Percentiles rank a stretch among this genome's conserved stretches.
phyloP scores from a whole-genome alignment of 2,888 invertebrate genomes.

The Drosophila flavopinicola region DNA sequence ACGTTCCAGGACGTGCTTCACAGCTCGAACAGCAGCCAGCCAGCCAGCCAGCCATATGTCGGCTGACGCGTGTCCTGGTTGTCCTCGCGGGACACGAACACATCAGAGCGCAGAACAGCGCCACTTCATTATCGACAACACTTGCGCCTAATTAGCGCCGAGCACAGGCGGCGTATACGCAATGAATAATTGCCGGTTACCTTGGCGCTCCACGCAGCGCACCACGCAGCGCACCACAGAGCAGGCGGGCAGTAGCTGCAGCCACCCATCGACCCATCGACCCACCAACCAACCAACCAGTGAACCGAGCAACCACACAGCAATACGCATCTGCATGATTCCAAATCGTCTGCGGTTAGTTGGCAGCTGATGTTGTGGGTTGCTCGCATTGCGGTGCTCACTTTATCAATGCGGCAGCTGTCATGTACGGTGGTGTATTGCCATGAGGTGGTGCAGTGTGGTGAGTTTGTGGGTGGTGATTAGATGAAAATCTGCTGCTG shows the following conservation, averaged over 20 bases:
- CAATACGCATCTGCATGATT: constrained; percentile 43
- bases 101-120: constrained; percentile 36
- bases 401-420: constrained; percentile 21
- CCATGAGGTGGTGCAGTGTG: too few relatives aligned
- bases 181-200: constrained; percentile 61
- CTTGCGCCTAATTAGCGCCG: constrained; percentile 67
- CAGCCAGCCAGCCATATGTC: constrained; percentile 42
- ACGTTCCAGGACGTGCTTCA: constrained; percentile 71
- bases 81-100: constrained; percentile 4
- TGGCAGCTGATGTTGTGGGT: constrained; percentile 34
- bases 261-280: neutral
- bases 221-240: neutral
- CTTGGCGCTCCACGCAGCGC: constrained; percentile 24
- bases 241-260: constrained; percentile 2
- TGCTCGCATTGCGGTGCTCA: constrained; percentile 6
- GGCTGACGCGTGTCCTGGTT: constrained; percentile 4
- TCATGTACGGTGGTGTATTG: neutral
- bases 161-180: constrained; percentile 60
- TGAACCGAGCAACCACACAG: constrained; percentile 25
- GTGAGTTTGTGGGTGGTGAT: too few relatives aligned
- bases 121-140: constrained; percentile 71
- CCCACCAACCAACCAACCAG: constrained; percentile 18
- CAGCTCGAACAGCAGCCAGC: constrained; percentile 63
- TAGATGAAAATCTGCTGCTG: too few relatives aligned
- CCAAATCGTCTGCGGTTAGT: constrained; percentile 42